Percentiles rank a stretch among this genome's conserved stretches.
Evolutionary conservation across 2,888 invertebrate species (phyloP).

Genomic region (Brachylomia viminalis): DNA sequence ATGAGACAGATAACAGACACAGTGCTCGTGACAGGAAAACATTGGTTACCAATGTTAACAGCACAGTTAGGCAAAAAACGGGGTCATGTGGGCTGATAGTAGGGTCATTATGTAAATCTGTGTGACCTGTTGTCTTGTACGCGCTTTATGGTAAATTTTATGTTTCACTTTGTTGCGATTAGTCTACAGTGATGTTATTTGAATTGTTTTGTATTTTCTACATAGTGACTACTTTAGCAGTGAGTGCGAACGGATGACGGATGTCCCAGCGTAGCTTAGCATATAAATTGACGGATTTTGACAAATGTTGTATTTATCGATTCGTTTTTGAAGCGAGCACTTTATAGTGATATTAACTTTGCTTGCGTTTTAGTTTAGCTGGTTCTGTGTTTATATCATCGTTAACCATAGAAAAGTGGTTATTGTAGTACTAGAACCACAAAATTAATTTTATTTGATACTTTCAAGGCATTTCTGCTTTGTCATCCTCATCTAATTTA

Average conservation of each 20-base stretch:
- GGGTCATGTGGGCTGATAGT: constrained; percentile 82
- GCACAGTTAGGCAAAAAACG: constrained; percentile 75
- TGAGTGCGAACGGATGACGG: constrained; percentile 35
- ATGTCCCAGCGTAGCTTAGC: constrained; percentile 31
- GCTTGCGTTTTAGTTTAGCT: background rate
- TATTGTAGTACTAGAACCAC: too few species aligned
- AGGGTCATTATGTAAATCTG: constrained; percentile 85
- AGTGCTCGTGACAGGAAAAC: constrained; percentile 70
- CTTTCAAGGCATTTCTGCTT: background rate
- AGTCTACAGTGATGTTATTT: background rate
- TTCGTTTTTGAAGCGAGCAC: constrained; percentile 8
- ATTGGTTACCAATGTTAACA: constrained; percentile 66
- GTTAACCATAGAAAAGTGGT: background rate
- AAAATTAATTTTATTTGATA: background rate
- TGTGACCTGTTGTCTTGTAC: constrained; percentile 74
- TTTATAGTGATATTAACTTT: background rate
- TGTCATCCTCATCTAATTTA: background rate
- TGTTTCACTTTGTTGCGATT: constrained; percentile 53
- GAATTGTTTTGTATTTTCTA: constrained; percentile 5
- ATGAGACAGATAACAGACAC: constrained; percentile 57
- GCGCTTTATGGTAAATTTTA: constrained; percentile 72
- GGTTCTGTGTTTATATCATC: background rate
- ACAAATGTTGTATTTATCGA: constrained; percentile 40
- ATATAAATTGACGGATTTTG: constrained; percentile 55
- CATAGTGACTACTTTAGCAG: constrained; percentile 17